Evolutionary conservation across 2,888 invertebrate species (phyloP).

Genomic region (Alitta virens): DNA sequence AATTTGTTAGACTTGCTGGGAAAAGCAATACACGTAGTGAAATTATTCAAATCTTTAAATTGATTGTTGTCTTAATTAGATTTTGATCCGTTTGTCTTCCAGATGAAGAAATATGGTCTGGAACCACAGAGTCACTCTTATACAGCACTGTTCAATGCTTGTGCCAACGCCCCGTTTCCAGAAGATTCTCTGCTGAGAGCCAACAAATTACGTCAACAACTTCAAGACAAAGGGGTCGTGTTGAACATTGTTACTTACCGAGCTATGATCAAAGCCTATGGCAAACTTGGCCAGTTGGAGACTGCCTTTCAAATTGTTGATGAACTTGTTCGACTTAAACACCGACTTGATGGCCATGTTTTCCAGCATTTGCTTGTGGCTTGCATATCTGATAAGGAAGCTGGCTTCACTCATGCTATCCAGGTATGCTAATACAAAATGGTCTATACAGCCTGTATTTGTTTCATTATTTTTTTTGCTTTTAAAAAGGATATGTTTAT

Average conservation of each 20-base stretch:
- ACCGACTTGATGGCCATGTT: conserved; percentile 64
- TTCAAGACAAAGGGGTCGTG: conserved; percentile 65
- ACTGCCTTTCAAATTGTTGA: conserved; percentile 81
- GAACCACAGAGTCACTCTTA: conserved; percentile 72
- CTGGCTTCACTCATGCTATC: conserved; percentile 79
- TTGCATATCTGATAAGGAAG: conserved; percentile 74
- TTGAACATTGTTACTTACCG: conserved; percentile 79
- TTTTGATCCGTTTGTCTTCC: conserved; percentile 16
- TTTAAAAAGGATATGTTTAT: no score
- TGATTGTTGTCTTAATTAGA: no score
- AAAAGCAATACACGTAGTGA: no score
- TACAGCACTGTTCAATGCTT: conserved; percentile 84
- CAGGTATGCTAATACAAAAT: conserved; percentile 59
- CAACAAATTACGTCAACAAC: conserved; percentile 65
- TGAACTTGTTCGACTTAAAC: conserved; percentile 67
- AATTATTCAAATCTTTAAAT: no score
- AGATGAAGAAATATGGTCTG: conserved; percentile 76
- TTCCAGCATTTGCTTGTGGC: conserved; percentile 80
- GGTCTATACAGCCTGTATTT: no score
- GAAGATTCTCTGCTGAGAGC: conserved; percentile 71
- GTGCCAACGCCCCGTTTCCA: conserved; percentile 72
- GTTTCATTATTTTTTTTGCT: no score
- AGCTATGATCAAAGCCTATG: conserved; percentile 88
- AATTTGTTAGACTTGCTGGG: no score
- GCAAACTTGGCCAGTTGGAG: conserved; percentile 74